These are phyloP conservation scores for Coleophora deauratella DNA, from an alignment of 2,888 invertebrate genomes.

Conservation along the genomic window DNA sequence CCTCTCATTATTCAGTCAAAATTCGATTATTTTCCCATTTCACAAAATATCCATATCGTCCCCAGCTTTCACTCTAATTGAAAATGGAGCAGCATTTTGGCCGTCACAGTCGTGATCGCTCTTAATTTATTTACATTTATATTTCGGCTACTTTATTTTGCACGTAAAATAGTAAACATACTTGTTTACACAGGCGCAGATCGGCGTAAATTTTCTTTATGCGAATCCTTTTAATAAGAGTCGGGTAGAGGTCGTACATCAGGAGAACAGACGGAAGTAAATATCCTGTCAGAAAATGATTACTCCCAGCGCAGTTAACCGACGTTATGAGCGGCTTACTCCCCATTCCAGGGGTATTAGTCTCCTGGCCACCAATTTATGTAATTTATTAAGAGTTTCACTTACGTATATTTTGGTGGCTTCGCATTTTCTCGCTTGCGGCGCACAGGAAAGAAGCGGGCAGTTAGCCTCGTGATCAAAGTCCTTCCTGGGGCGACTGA, in stretches of 20 bases:
- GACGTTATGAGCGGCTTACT: constrained; percentile 63
- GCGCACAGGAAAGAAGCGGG: constrained; percentile 29
- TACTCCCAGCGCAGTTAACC: constrained; percentile 65
- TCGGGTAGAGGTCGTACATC: constrained; percentile 42
- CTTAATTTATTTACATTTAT: constrained; percentile 50
- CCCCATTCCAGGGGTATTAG: constrained; percentile 68
- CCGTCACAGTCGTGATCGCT: constrained; percentile 42
- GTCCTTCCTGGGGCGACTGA: constrained; percentile 55
- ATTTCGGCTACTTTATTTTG: constrained; percentile 26
- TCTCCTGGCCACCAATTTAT: constrained; percentile 63
- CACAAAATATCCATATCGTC: constrained; percentile 71
- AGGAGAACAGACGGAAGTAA: constrained; percentile 61
- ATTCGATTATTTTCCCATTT: constrained; percentile 75
- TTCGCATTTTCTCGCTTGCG: constrained; percentile 51
- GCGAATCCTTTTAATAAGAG: constrained; percentile 45
- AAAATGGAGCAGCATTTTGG: constrained; percentile 54
- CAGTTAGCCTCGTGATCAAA: constrained; percentile 62
- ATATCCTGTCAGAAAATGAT: constrained; percentile 69
- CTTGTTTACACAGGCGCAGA: constrained; percentile 9
- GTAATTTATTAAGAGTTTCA: constrained; percentile 70
- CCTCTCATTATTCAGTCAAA: constrained; percentile 71
- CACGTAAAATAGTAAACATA: background rate
- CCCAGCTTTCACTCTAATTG: constrained; percentile 68
- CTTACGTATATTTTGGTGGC: constrained; percentile 51
- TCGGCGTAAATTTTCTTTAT: constrained; percentile 17